Evolutionary conservation across 35 echinoderm and acorn worm genomes (phyloP).

Genomic region (Hemicentrotus pulcherrimus): DNA sequence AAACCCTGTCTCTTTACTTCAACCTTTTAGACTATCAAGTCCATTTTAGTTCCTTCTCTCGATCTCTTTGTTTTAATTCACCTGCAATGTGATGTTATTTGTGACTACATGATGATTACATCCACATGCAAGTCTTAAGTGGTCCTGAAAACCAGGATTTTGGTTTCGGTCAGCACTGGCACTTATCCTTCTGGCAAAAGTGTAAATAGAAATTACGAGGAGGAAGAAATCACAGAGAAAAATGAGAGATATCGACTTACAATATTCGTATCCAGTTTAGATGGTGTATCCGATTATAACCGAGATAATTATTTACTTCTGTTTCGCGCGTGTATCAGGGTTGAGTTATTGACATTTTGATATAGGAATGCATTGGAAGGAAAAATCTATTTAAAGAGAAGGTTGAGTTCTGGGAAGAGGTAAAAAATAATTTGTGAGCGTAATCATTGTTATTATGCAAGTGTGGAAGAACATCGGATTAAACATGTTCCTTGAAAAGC

Average conservation of each 20-base stretch:
- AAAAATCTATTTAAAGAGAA: too few relatives aligned
- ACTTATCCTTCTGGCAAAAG: background rate
- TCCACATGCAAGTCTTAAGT: background rate
- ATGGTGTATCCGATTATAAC: background rate
- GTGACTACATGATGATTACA: background rate
- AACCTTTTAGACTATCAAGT: background rate
- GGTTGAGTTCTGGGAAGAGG: too few relatives aligned
- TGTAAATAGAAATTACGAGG: background rate
- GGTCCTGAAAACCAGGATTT: background rate
- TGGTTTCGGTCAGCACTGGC: background rate
- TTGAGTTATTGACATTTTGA: too few relatives aligned
- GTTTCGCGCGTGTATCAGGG: too few relatives aligned
- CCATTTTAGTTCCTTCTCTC: background rate
- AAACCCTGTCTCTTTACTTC: background rate
- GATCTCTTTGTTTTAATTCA: background rate
- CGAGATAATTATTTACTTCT: too few relatives aligned
- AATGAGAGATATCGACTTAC: background rate
- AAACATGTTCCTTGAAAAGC: too few relatives aligned
- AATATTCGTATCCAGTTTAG: background rate
- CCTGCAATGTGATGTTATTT: background rate
- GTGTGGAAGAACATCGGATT: too few relatives aligned
- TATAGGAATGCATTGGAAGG: too few relatives aligned
- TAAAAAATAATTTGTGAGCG: too few relatives aligned
- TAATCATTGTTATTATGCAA: too few relatives aligned
- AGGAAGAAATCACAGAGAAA: background rate